Evolutionary conservation across 1,140 invertebrate genomes (phyloP).

Genomic region (Rhyzopertha dominica): DNA sequence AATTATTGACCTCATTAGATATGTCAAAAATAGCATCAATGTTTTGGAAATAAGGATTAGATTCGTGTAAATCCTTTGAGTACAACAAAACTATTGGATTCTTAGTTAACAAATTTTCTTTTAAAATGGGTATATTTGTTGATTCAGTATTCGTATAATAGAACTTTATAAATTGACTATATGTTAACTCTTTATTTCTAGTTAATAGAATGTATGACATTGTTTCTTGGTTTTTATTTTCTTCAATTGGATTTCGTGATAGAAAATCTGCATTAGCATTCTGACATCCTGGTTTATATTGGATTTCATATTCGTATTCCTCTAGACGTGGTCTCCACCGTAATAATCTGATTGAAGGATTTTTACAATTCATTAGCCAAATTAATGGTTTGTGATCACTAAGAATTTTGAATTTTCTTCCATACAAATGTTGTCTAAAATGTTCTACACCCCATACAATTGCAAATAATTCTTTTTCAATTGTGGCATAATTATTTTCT

Average conservation of each 20-base stretch:
- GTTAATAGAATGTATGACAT: too few relatives aligned
- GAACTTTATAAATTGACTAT: conserved; percentile 32
- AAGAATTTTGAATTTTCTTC: conserved; percentile 47
- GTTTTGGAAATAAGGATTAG: conserved; percentile 26
- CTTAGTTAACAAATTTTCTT: conserved; percentile 24
- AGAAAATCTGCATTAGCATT: conserved; percentile 40
- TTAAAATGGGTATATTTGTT: conserved; percentile 22
- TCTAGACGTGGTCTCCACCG: conserved; percentile 47
- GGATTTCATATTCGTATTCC: conserved; percentile 46
- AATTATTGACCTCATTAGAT: too few relatives aligned
- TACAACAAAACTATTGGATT: conserved; percentile 28
- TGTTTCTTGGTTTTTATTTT: too few relatives aligned
- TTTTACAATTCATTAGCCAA: conserved; percentile 49
- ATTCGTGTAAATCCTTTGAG: conserved; percentile 33
- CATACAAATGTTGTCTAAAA: conserved; percentile 49
- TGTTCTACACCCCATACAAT: conserved; percentile 46
- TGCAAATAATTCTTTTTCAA: conserved; percentile 44
- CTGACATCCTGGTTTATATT: conserved; percentile 42
- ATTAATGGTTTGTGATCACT: conserved; percentile 51
- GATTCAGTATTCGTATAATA: conserved; percentile 30
- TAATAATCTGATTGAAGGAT: conserved; percentile 41
- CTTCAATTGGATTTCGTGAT: conserved; percentile 14
- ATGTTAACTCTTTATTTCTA: too few relatives aligned
- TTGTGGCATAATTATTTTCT: conserved; percentile 45
- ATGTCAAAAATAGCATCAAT: conserved; percentile 14